Evolutionary conservation across 2,888 invertebrate genomes (phyloP), one percentile per base, ranked within the genome.

Genomic region (Drosophila anceps): DNA sequence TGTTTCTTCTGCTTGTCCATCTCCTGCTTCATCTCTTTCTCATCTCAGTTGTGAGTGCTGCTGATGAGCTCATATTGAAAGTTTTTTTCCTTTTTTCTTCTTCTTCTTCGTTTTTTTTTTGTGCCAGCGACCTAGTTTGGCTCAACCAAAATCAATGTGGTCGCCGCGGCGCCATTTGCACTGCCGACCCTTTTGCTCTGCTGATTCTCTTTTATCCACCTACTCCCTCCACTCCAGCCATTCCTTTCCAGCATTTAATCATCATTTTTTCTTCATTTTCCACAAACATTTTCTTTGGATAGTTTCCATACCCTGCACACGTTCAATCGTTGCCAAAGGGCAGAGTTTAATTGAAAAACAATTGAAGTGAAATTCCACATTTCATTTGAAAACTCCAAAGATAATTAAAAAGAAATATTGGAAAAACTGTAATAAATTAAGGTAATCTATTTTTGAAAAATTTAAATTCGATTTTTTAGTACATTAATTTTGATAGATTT

Each of bases 121-220:
- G 69, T 79, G 65, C 68, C 55, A 78, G 74, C 84, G 90, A 91
- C 91, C 90, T 90, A 91, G 86, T 87, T 89, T 88, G 71, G 81
- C 73, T 74, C 75, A 87, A 91, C 82, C 84, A 76, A 90, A 90
- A 91, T 91, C 91, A 91, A 90, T 90, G 91, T 80, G 90, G 90
- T 80, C 90, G 75, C 68, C 76, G 88, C 59, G 88, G 90, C 90
- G 90, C 84, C 86, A 81, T 79, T 88, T 84, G 82, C 84, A 86
- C 79, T 83, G 61, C 60, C 74, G 84, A 81, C 82, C 84, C 73
- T 78, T 88, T 82, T 85, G 83, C 46, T 59, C 59, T 84, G 85
- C 85, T 76, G 57, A 43, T 58, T 69, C 55, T 62, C n/a, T 48
- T 39, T 33, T 18, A 33, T 50, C 18, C 33, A 13, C 4, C 50